These are phyloP conservation scores for Globia sparganii DNA, from an alignment of 2,888 invertebrate genomes.

Conservation along the genomic window DNA sequence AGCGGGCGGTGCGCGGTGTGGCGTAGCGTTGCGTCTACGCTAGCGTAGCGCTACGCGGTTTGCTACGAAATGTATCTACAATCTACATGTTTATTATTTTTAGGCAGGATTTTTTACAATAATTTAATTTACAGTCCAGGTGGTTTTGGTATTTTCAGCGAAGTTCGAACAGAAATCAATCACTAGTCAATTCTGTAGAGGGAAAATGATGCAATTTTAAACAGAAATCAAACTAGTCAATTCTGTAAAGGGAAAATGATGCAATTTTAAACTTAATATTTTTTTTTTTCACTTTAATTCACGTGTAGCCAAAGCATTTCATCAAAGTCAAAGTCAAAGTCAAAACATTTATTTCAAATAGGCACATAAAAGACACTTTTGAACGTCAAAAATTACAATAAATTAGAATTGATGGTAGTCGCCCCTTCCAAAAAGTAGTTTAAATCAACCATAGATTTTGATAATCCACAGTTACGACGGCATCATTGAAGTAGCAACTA, in stretches of 20 bases:
- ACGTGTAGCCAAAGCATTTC: no score
- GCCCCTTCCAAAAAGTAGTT: no score
- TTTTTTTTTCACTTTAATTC: neutral
- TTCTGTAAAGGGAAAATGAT: neutral
- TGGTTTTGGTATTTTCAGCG: no score
- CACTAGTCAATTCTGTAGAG: neutral
- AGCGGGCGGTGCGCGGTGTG: neutral
- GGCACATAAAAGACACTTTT: no score
- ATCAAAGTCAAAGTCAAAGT: no score
- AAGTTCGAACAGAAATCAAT: neutral
- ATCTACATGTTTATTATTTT: neutral
- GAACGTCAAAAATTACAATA: no score
- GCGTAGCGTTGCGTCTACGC: neutral
- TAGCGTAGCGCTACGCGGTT: conserved; percentile 6
- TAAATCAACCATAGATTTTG: neutral
- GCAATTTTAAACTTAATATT: neutral
- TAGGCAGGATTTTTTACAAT: neutral
- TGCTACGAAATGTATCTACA: conserved; percentile 1
- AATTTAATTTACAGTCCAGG: neutral
- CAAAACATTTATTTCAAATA: no score
- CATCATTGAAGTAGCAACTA: conserved; percentile 1
- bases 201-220: neutral
- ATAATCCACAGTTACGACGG: neutral
- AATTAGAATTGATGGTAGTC: no score
- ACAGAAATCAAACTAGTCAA: neutral